Evolutionary conservation across 1,140 invertebrate genomes (phyloP), one percentile per base, ranked within the genome.

Genomic region (Metaphire vulgaris): DNA sequence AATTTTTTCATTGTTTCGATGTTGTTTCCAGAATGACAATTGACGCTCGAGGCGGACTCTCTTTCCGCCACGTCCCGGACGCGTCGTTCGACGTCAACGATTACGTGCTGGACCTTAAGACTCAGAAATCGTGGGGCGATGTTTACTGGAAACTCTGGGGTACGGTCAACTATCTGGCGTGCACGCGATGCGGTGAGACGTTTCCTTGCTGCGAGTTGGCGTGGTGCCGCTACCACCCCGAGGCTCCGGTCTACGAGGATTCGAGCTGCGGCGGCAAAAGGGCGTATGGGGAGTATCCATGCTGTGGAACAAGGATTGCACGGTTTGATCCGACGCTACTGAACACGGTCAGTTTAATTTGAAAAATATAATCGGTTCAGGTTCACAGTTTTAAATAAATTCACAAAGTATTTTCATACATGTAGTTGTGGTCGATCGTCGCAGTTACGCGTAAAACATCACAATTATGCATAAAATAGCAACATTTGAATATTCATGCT

Each of bases 61-160:
- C 31, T 33, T 76, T 72, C 29, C 31, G 41, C 41, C 85, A 86
- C 77, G 78, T 81, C 6, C 76, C 91, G 80, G 93, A 96, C 79
- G 80, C 88, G 15, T 88, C 88, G 0, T 97, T 94, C 93, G 92
- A 92, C 80, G 87, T 96, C 14, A 93, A 92, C 80, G 91, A 92
- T 66, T 93, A 93, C 81, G 90, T 97, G 12, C 82, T 90, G 14
- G 89, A 90, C 77, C 84, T 96, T 28, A 91, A 92, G 81, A 89
- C 89, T 12, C 90, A 93, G 79, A 92, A 92, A 78, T 91, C 90
- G 0, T 97, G 95, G 95, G 87, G 93, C 0, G 92, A 91, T 82
- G 93, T 96, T 0, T 97, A 96, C 86, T 97, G 95, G 95, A 89
- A 92, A 72, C 85, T 97, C 15, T 97, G 94, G 94, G 92, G 92